Conservation (phyloP, 1,140 invertebrate genomes). For the Sycobia sp. region DNA sequence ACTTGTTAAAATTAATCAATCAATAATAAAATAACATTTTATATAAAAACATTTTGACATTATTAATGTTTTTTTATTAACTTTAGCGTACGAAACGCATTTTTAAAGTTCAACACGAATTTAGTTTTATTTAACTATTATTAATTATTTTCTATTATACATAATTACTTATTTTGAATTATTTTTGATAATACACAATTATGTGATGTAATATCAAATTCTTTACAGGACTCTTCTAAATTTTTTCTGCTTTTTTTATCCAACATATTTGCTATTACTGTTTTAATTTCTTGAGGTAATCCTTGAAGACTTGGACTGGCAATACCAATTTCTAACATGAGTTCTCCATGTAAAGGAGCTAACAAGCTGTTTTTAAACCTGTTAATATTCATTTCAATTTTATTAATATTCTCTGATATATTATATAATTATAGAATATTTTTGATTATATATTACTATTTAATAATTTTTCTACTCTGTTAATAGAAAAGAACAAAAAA, state of each 20-base stretch:
- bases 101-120: background rate
- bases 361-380: slow-evolving; percentile 48
- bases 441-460: too few relatives aligned
- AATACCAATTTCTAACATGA: slow-evolving; percentile 39
- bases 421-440: too few relatives aligned
- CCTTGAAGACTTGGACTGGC: slow-evolving; percentile 43
- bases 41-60: background rate
- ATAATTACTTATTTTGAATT: background rate
- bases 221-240: slow-evolving; percentile 12
- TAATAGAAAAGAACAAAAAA: too few relatives aligned
- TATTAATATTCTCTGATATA: slow-evolving; percentile 19
- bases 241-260: slow-evolving; percentile 13
- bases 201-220: background rate
- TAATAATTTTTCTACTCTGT: too few relatives aligned
- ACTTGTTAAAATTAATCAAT: background rate
- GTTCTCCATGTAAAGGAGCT: slow-evolving; percentile 41
- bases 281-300: slow-evolving; percentile 44
- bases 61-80: background rate
- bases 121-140: background rate
- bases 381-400: slow-evolving; percentile 9
- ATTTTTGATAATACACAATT: background rate
- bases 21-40: background rate
- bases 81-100: background rate
- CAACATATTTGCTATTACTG: slow-evolving; percentile 37
- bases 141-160: background rate